Conservation (phyloP, 1,140 invertebrate genomes). For the Agraylea sexmaculata region DNA sequence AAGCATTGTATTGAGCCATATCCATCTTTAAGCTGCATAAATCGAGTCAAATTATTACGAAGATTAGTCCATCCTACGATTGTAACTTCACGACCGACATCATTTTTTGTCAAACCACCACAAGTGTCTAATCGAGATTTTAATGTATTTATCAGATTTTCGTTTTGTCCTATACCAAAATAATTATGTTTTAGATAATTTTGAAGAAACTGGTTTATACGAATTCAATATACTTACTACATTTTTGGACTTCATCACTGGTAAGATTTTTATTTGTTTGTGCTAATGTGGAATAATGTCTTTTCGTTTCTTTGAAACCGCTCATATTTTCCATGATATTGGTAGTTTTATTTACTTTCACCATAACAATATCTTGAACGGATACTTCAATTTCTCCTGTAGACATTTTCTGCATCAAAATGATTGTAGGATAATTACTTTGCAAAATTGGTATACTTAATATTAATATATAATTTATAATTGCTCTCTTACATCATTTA, state of each 20-base stretch:
- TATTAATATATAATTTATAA: neutral
- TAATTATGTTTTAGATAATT: too few relatives aligned
- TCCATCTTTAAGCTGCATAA: constrained; percentile 59
- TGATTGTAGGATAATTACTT: constrained; percentile 1
- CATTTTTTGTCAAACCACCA: constrained; percentile 48
- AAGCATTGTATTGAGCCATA: constrained; percentile 64
- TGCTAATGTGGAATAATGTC: constrained; percentile 15
- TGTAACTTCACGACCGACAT: constrained; percentile 51
- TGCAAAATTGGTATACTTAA: neutral
- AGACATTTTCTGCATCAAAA: constrained; percentile 24
- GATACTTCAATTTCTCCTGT: constrained; percentile 35
- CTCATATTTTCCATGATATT: constrained; percentile 22
- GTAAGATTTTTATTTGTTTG: constrained; percentile 8
- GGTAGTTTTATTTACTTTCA: constrained; percentile 23
- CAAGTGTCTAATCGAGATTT: constrained; percentile 56
- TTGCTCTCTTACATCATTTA: constrained; percentile 24
- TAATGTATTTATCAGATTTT: constrained; percentile 36
- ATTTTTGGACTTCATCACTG: constrained; percentile 19
- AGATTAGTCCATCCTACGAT: constrained; percentile 69
- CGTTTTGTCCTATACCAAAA: constrained; percentile 25
- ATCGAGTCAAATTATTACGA: constrained; percentile 43
- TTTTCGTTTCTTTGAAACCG: constrained; percentile 27
- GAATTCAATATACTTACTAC: constrained; percentile 31
- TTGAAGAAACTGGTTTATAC: constrained; percentile 23
- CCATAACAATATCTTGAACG: constrained; percentile 29